Evolutionary conservation across 2,797 vertebrate species (phyloP).

Genomic region (Serranus cabrilla): DNA sequence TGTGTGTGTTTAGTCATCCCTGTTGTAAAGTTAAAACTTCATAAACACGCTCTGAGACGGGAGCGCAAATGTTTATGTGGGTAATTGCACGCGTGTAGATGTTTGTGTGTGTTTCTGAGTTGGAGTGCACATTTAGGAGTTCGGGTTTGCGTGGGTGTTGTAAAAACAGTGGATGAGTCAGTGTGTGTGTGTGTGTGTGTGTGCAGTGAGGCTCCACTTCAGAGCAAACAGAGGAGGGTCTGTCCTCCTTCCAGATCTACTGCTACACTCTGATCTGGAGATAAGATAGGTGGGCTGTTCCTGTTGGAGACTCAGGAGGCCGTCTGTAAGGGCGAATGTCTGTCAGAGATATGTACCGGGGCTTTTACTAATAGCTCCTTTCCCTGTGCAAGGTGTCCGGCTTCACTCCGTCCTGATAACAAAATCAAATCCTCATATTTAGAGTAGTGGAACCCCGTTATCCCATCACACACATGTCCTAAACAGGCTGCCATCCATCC

Average conservation of each 20-base stretch:
- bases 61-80: conserved; percentile 44
- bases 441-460: neutral
- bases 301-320: conserved; percentile 44
- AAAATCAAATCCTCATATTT: conserved; percentile 18
- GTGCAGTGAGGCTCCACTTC: conserved; percentile 44
- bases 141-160: conserved; percentile 63
- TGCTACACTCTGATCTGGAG: conserved; percentile 58
- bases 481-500: neutral
- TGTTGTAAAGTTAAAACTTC: conserved; percentile 8
- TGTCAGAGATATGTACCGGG: conserved; percentile 24
- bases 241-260: conserved; percentile 61
- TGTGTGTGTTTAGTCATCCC: conserved; percentile 14
- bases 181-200: conserved; percentile 26
- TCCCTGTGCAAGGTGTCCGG: conserved; percentile 28
- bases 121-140: conserved; percentile 45
- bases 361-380: conserved; percentile 25
- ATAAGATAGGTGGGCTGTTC: conserved; percentile 61
- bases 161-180: conserved; percentile 61
- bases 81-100: conserved; percentile 55
- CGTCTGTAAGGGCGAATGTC: conserved; percentile 33
- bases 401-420: neutral
- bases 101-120: conserved; percentile 48
- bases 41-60: conserved; percentile 18
- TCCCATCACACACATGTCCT: neutral
- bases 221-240: conserved; percentile 65